These are phyloP conservation scores for Caenorhabditis brenneri DNA, from an alignment of 1,140 invertebrate genomes.

Conservation along the genomic window DNA sequence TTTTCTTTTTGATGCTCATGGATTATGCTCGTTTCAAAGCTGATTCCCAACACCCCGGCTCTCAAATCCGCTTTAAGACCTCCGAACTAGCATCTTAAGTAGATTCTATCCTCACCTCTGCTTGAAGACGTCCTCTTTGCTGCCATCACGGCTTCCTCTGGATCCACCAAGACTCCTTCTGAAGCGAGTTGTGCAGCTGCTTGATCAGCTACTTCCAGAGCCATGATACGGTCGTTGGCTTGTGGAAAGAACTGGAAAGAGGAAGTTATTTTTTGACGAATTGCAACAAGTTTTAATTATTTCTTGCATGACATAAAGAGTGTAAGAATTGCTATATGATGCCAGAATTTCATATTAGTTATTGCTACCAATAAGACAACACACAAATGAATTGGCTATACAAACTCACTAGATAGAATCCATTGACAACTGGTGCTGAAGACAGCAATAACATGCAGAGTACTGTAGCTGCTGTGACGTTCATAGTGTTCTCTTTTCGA, in stretches of 20 bases:
- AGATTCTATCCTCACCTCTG: background rate
- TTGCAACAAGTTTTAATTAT: background rate
- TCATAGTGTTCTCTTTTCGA: conserved; percentile 5
- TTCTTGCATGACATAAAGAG: background rate
- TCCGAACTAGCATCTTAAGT: background rate
- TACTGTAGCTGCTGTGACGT: background rate
- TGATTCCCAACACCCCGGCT: too few species aligned
- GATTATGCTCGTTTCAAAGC: too few species aligned
- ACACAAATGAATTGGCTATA: background rate
- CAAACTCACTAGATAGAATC: background rate
- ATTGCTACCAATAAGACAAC: background rate
- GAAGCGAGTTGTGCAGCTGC: background rate
- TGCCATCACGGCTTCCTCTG: conserved; percentile 17
- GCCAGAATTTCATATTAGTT: background rate
- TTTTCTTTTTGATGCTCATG: background rate
- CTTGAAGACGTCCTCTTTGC: conserved; percentile 10
- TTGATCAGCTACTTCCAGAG: conserved; percentile 10
- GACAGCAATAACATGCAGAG: background rate
- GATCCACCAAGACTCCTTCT: conserved; percentile 1
- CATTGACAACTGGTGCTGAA: background rate
- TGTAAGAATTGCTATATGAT: too few species aligned
- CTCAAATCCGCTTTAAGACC: background rate
- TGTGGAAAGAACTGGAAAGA: conserved; percentile 5
- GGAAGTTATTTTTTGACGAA: background rate
- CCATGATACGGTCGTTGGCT: conserved; percentile 26